Base-by-base conservation (phyloP, 1,140 invertebrate genomes). In the Brachionus koreanus region DNA sequence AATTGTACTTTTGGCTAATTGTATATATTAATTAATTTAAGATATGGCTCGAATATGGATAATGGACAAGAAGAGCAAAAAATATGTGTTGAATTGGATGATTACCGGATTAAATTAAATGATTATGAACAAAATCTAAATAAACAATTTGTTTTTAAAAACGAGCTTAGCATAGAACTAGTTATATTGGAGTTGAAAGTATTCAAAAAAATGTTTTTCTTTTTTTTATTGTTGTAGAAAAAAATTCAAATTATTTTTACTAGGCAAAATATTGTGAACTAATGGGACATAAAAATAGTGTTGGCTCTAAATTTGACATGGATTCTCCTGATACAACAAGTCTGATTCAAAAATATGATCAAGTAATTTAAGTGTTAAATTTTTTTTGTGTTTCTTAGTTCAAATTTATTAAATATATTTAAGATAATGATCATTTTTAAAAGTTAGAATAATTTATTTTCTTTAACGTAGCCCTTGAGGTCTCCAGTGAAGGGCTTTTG, bases 201-300 rank as follows among this genome's bases (percentile, higher is more conserved):
- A 16, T 19, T 37, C 5, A 16, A 6, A 5, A 65, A 13, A 65
- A 13, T 33, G 12, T 65, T 3, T 33, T 33, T 63, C 29, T 65
- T n/a, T n/a, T n/a, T n/a, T n/a, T n/a, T n/a, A n/a, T n/a, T n/a
- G n/a, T n/a, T n/a, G n/a, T n/a, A n/a, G n/a, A 23, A 65, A n/a
- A 33, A 33, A 33, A n/a, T 29, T 13, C 23, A 65, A 65, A 33
- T 4, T 33, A 16, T 29, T 65, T 29, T 33, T 46, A 2, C 33
- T 65, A 65, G 63, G 63, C 63, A 10, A 65, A 65, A 33, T 33
- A 65, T 65, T 33, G 25, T 65, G 63, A 65, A 25, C n/a, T 57
- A 19, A 57, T 57, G 49, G 49, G 49, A 2, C 49, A 57, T 9
- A 57, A 25, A 57, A 57, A 57, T 23, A 57, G 49, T 9, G 7